Base-by-base conservation (phyloP, 2,113 vertebrate species). In the Pluvialis apricaria region DNA sequence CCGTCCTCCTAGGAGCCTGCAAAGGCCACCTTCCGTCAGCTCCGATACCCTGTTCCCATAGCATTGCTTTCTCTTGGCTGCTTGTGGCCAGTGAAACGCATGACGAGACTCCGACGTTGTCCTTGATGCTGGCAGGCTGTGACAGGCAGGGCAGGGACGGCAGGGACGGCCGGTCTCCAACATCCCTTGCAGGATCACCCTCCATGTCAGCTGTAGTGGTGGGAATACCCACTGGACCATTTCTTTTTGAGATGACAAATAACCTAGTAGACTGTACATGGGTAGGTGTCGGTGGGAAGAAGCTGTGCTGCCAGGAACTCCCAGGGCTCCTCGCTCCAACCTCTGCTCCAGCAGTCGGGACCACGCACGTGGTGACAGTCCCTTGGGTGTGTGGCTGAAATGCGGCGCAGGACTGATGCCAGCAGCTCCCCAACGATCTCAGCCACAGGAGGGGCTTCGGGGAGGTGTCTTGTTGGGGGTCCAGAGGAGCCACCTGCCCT, bases 401-500 rank as follows among this genome's bases (percentile, higher is more conserved):
- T 5, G 1, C 17, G 2, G 3, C 0, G 1, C 18, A 20, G 69
- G 60, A 24, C 49, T 57, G 70, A 54, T 79, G 26, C 36, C 54
- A 73, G 52, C 76, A n/a, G 31, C 52, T 42, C 86, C 54, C 44
- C 25, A 42, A 32, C 2, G 2, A 86, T 55, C 38, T 82, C 51
- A 42, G 42, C 31, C 8, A 2, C 21, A 34, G 21, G 18, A 68
- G 51, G 36, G 52, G 32, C 75, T 68, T 57, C 22, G 54, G 36
- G 34, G 17, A 31, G 19, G 6, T 71, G 70, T 51, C 84, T n/a
- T 47, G 5, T 8, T 71, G 54, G 7, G 5, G 4, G 22, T 95
- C 38, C 22, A 51, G 66, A 75, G 55, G 8, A 70, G 31, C 13
- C 19, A 58, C 4, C 47, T 68, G 20, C 20, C n/a, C 32, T 52